phyloP scores from a whole-genome alignment of 30 jellyfish, hydroid and myxozoan species.

The Sanderia malayensis region DNA sequence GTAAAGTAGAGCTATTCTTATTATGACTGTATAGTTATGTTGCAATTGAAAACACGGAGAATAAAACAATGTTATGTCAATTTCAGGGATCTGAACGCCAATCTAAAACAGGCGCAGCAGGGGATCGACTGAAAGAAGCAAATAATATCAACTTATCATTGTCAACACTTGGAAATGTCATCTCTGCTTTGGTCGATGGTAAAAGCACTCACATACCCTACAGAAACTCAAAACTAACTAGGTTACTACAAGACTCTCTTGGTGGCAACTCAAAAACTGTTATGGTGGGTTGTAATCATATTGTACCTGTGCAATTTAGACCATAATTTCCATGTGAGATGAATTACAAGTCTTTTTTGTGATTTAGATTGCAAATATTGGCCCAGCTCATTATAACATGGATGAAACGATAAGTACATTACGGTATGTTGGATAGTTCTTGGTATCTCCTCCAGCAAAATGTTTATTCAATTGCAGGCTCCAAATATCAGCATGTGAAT shows the following conservation, averaged over 20 bases:
- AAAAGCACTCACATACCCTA: constrained; percentile 94
- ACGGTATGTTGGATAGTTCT: too few relatives aligned
- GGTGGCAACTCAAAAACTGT: constrained; percentile 98
- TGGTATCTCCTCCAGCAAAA: too few relatives aligned
- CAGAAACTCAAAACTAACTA: constrained; percentile 84
- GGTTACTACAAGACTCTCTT: constrained; percentile 90
- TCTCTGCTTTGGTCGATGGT: constrained; percentile 93
- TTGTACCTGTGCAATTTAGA: too few relatives aligned
- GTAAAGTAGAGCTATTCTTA: too few relatives aligned
- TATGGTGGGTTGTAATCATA: too few relatives aligned
- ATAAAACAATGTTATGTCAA: too few relatives aligned
- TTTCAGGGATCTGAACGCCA: constrained; percentile 94
- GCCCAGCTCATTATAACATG: constrained; percentile 91
- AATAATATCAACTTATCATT: constrained; percentile 82
- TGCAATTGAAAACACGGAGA: too few relatives aligned
- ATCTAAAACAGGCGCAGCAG: constrained; percentile 96
- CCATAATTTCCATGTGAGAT: not conserved
- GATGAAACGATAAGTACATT: constrained; percentile 92
- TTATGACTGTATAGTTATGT: too few relatives aligned
- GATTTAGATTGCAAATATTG: constrained; percentile 80
- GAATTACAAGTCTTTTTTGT: not conserved
- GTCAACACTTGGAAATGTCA: constrained; percentile 93
- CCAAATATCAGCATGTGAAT: too few relatives aligned
- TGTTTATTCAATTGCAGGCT: too few relatives aligned
- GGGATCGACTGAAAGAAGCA: constrained; percentile 90